Conservation (phyloP, 2,888 invertebrate species). For the Parnassius smintheus region DNA sequence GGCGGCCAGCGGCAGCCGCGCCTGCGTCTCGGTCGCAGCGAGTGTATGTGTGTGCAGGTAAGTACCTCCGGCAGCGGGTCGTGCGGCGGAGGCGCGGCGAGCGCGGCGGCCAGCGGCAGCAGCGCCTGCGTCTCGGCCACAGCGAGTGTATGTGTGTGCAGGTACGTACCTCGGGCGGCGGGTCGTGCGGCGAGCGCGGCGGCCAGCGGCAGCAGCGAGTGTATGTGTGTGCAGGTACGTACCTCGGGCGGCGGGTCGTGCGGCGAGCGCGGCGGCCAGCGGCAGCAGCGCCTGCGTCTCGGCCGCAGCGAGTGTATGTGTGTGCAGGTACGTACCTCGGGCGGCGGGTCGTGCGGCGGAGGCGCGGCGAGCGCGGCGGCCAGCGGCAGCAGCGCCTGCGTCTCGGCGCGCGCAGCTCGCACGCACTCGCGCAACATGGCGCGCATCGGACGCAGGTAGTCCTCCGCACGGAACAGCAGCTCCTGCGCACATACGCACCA, state of each 20-base stretch:
- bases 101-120: too few relatives aligned
- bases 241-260: slow-evolving; percentile 35
- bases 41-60: too few relatives aligned
- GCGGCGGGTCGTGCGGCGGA: slow-evolving; percentile 81
- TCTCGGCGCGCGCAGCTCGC: slow-evolving; percentile 89
- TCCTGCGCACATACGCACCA: slow-evolving; percentile 77
- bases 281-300: slow-evolving; percentile 86
- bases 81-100: too few relatives aligned
- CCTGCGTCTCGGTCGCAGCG: too few relatives aligned
- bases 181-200: slow-evolving; percentile 80
- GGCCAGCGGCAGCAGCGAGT: slow-evolving; percentile 85
- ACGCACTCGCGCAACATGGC: slow-evolving; percentile 94
- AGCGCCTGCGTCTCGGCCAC: too few relatives aligned
- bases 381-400: slow-evolving; percentile 89
- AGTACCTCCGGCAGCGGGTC: too few relatives aligned
- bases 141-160: too few relatives aligned
- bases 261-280: slow-evolving; percentile 86
- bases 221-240: too few relatives aligned
- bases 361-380: slow-evolving; percentile 88
- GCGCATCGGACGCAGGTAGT: slow-evolving; percentile 92
- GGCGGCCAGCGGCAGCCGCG: too few relatives aligned
- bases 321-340: slow-evolving; percentile 59
- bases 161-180: too few relatives aligned
- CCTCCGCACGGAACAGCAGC: slow-evolving; percentile 92
- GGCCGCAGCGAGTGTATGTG: too few relatives aligned